These are phyloP conservation scores for Anolis apletophallus DNA, from an alignment of 2,797 vertebrate genomes.

Conservation along the genomic window DNA sequence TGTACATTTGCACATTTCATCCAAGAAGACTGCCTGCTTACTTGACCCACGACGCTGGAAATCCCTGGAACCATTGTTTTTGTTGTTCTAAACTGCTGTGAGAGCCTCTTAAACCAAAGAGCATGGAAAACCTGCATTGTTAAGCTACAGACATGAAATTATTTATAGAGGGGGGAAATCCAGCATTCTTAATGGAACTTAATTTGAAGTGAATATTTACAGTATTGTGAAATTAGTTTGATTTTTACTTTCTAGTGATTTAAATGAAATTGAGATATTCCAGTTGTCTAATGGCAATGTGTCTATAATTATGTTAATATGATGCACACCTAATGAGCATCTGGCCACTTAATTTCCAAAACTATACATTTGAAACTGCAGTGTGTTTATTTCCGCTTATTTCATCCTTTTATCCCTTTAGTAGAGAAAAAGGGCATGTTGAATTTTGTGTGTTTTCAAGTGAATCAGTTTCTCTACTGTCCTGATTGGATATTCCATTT, in stretches of 20 bases:
- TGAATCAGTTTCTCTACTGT: background rate
- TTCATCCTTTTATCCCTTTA: background rate
- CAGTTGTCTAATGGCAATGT: background rate
- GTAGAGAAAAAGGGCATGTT: background rate
- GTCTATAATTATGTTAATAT: background rate
- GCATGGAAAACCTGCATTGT: background rate
- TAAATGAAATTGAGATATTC: background rate
- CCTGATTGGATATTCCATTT: background rate
- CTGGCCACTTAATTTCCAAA: background rate
- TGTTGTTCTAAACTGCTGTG: background rate
- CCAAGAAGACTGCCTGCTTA: background rate
- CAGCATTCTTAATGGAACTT: background rate
- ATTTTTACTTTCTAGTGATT: background rate
- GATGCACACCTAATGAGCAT: background rate
- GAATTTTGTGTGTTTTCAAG: background rate
- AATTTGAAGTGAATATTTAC: background rate
- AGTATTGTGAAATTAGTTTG: background rate
- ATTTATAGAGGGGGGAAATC: background rate
- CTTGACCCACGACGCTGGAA: too few relatives aligned
- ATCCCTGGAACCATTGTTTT: background rate
- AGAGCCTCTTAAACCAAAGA: background rate
- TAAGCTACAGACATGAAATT: background rate
- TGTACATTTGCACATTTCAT: background rate
- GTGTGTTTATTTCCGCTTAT: background rate
- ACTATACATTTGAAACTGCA: background rate